Conservation (phyloP, 53 echinoderm and acorn worm genomes). For the Paracentrotus lividus region DNA sequence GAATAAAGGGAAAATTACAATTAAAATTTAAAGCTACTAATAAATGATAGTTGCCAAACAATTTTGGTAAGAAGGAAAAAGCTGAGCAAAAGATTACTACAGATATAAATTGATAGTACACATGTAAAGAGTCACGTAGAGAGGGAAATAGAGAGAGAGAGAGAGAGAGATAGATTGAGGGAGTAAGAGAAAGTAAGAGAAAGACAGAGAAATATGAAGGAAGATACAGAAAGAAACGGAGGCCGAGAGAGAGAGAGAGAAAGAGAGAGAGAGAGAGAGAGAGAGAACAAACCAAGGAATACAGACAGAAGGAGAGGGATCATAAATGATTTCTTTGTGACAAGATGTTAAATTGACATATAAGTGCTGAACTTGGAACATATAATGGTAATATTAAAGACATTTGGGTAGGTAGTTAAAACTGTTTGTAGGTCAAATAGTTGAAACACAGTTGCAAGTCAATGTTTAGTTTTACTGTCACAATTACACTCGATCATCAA, state of each 20-base stretch:
- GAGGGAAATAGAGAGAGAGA: too few species aligned
- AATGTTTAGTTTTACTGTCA: too few species aligned
- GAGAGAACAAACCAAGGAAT: neutral
- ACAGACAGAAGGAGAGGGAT: neutral
- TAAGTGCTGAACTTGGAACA: neutral
- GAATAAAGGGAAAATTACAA: too few species aligned
- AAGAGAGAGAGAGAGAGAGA: neutral
- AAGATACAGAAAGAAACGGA: neutral
- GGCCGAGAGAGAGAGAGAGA: slow-evolving; percentile 13
- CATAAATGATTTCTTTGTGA: neutral
- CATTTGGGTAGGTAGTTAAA: neutral
- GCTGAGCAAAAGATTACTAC: too few species aligned
- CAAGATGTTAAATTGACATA: neutral
- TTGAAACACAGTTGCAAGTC: neutral
- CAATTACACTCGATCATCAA: too few species aligned
- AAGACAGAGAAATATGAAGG: neutral
- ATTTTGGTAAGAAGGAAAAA: too few species aligned
- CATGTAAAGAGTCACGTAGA: neutral
- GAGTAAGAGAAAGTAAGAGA: too few species aligned
- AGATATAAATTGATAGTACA: too few species aligned
- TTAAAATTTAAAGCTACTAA: too few species aligned
- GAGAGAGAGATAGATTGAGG: too few species aligned
- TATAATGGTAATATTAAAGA: too few species aligned
- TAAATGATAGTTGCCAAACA: too few species aligned
- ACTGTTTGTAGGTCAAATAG: neutral